These are phyloP conservation scores for Melanophora roralis DNA, from an alignment of 2,888 invertebrate genomes.

Conservation along the genomic window DNA sequence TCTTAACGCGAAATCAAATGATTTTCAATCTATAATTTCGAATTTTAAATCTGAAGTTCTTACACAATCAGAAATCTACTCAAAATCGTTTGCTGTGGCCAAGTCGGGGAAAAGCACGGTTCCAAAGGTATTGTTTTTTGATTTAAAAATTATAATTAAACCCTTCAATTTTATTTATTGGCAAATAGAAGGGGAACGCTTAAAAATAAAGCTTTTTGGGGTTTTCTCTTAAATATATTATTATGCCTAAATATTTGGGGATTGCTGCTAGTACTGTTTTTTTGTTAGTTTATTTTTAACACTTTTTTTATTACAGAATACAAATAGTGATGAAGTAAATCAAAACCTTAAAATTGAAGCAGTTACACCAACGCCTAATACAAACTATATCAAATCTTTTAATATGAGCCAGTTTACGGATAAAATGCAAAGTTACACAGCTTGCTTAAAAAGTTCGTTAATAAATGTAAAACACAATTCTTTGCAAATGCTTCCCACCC, in stretches of 20 bases:
- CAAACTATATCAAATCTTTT: conserved; percentile 14
- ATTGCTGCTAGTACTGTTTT: too few relatives aligned
- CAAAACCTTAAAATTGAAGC: background rate
- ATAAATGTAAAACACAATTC: background rate
- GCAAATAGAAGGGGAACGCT: too few relatives aligned
- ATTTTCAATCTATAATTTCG: background rate
- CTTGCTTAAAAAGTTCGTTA: background rate
- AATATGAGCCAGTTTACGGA: conserved; percentile 12
- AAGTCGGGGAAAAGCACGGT: background rate
- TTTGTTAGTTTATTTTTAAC: too few relatives aligned
- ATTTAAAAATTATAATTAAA: too few relatives aligned
- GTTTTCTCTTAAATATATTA: too few relatives aligned
- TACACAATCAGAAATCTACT: background rate
- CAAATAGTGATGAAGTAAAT: too few relatives aligned
- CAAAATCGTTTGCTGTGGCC: background rate
- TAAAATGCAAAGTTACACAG: background rate
- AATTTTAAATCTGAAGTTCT: background rate
- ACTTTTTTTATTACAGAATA: too few relatives aligned
- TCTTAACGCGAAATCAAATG: background rate
- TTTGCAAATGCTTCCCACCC: conserved; percentile 7
- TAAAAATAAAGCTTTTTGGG: too few relatives aligned
- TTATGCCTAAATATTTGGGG: too few relatives aligned
- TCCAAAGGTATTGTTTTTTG: too few relatives aligned
- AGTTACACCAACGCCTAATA: background rate
- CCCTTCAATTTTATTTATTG: too few relatives aligned